Percentiles rank a stretch among this genome's conserved stretches.
These are phyloP conservation scores for Probosciger aterrimus DNA, from an alignment of 2,113 vertebrate genomes.

Conservation along the genomic window DNA sequence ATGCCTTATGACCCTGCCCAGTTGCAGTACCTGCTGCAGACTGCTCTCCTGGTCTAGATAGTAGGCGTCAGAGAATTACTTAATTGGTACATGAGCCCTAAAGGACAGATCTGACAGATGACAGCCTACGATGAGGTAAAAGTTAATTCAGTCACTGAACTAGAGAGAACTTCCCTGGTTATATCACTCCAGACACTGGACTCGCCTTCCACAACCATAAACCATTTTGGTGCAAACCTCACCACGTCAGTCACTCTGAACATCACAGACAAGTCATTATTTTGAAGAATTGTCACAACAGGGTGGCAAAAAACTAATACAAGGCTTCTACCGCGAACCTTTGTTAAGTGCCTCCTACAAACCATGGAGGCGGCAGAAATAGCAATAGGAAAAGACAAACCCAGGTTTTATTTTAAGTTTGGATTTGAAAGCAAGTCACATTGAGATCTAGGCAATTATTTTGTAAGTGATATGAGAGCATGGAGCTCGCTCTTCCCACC, in stretches of 20 bases:
- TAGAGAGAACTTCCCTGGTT: neutral
- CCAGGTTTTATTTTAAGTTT: neutral
- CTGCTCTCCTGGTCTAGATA: neutral
- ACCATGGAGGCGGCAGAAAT: neutral
- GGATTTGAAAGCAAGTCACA: neutral
- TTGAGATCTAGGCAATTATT: neutral
- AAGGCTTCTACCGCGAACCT: neutral
- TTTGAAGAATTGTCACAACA: slow-evolving; percentile 1
- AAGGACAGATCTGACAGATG: neutral
- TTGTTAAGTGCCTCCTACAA: neutral
- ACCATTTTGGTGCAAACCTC: neutral
- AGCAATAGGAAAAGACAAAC: neutral
- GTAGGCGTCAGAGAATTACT: neutral
- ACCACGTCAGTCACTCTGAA: neutral
- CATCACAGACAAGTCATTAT: neutral
- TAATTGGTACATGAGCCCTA: neutral
- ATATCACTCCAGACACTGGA: neutral
- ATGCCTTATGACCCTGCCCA: neutral
- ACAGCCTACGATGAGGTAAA: neutral
- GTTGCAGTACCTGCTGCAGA: neutral
- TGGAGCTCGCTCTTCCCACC: neutral
- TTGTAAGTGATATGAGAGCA: neutral
- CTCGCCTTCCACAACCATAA: neutral
- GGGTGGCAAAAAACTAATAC: neutral
- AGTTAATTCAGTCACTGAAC: neutral